Percentiles rank a stretch among this genome's conserved stretches.
phyloP scores from a whole-genome alignment of 2,888 invertebrate genomes.

The Plagodis dolabraria region DNA sequence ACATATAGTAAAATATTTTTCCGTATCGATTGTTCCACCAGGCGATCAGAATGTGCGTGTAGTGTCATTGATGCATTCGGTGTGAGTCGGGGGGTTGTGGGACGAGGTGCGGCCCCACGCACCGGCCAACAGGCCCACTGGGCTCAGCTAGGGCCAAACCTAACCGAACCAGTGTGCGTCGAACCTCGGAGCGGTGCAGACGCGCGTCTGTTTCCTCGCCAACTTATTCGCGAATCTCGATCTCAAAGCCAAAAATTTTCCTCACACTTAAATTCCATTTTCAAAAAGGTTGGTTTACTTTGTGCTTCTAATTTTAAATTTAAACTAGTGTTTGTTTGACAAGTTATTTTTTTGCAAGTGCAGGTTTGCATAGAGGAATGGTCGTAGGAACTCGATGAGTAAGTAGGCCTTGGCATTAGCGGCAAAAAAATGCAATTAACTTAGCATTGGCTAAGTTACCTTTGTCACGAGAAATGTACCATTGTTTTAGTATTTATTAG shows the following conservation, averaged over 20 bases:
- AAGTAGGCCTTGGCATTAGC: constrained; percentile 81
- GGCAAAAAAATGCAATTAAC: constrained; percentile 79
- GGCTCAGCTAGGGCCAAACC: constrained; percentile 15
- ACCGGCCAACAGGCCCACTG: constrained; percentile 16
- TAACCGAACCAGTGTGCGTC: constrained; percentile 74
- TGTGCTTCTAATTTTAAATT: constrained; percentile 57
- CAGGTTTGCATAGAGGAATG: constrained; percentile 78
- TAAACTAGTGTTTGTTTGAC: constrained; percentile 50
- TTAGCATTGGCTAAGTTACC: constrained; percentile 70
- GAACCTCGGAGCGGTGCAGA: constrained; percentile 64
- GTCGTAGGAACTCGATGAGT: constrained; percentile 79
- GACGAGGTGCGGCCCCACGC: constrained; percentile 47
- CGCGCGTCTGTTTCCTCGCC: constrained; percentile 68
- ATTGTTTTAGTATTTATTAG: constrained; percentile 80
- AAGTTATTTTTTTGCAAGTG: constrained; percentile 65
- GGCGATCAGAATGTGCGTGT: constrained; percentile 77
- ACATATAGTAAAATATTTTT: constrained; percentile 47
- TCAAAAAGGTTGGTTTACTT: constrained; percentile 62
- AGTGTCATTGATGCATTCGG: constrained; percentile 84
- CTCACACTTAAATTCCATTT: constrained; percentile 41
- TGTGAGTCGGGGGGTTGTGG: constrained; percentile 70
- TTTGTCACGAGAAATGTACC: constrained; percentile 77
- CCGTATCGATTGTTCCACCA: constrained; percentile 67
- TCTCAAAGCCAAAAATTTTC: constrained; percentile 52
- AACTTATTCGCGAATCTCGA: constrained; percentile 78